These are phyloP conservation scores for Sebastes paucispinis DNA, from an alignment of 2,797 vertebrate species.

Conservation along the genomic window DNA sequence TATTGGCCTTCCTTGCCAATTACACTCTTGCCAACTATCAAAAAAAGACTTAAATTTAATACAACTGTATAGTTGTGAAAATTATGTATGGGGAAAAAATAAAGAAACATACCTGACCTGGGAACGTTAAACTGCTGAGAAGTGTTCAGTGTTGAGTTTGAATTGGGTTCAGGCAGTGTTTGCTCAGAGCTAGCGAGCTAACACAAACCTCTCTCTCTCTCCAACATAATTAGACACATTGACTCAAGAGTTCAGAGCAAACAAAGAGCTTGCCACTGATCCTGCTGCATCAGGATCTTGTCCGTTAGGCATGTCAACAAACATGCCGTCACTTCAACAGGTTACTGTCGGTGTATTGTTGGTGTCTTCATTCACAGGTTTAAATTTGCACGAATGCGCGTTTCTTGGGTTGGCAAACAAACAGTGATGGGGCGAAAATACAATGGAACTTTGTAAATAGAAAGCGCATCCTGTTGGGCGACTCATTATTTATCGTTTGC, in stretches of 20 bases:
- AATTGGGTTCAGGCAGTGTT: conserved; percentile 69
- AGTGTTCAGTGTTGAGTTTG: conserved; percentile 39
- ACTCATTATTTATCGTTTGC: conserved; percentile 11
- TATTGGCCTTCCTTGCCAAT: neutral
- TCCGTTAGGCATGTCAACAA: conserved; percentile 84
- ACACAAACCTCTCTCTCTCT: conserved; percentile 72
- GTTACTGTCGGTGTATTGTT: conserved; percentile 31
- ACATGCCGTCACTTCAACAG: conserved; percentile 61
- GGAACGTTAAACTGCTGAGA: conserved; percentile 16
- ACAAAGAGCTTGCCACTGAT: conserved; percentile 77
- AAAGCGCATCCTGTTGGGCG: conserved; percentile 44
- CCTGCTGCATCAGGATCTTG: conserved; percentile 88
- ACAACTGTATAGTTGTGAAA: neutral
- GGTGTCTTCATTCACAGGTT: conserved; percentile 30
- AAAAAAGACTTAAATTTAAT: neutral
- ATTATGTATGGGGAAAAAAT: neutral
- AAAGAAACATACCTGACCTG: conserved; percentile 5
- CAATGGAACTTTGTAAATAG: conserved; percentile 37
- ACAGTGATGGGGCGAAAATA: conserved; percentile 17
- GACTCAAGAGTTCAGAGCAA: conserved; percentile 80
- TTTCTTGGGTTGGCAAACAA: conserved; percentile 57
- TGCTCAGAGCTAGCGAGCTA: conserved; percentile 71
- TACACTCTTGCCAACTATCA: neutral
- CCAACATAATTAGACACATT: conserved; percentile 72
- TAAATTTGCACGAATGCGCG: neutral